Percentiles rank a stretch among this genome's conserved stretches.
Evolutionary conservation across 1,140 invertebrate genomes (phyloP).

Genomic region (Orius laevigatus): DNA sequence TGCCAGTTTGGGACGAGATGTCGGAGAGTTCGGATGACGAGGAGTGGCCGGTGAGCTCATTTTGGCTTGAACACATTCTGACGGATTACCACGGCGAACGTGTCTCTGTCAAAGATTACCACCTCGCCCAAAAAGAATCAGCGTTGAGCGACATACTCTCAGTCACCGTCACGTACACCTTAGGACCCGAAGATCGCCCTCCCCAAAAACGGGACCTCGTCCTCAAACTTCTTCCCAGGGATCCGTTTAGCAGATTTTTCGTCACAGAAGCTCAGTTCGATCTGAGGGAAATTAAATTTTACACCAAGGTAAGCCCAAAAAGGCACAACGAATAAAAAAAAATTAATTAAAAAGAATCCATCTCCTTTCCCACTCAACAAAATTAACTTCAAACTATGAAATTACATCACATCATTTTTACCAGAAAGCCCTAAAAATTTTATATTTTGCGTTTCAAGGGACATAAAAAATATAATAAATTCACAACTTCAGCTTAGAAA

Average conservation of each 20-base stretch:
- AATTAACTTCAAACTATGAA: no score
- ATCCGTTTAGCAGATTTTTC: conserved; percentile 56
- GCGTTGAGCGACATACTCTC: conserved; percentile 44
- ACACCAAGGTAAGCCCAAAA: conserved; percentile 44
- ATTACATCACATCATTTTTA: no score
- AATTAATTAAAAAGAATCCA: neutral
- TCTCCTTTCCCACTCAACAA: no score
- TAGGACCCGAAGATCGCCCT: conserved; percentile 23
- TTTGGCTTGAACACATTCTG: conserved; percentile 42
- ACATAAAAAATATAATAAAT: no score
- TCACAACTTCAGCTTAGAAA: no score
- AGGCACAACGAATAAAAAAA: neutral
- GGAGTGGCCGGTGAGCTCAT: conserved; percentile 35
- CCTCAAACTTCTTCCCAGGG: conserved; percentile 55
- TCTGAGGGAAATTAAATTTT: conserved; percentile 65
- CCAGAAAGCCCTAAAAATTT: no score
- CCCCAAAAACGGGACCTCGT: conserved; percentile 26
- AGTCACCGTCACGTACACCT: conserved; percentile 34
- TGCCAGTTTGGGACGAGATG: conserved; percentile 23
- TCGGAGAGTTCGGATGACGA: conserved; percentile 20
- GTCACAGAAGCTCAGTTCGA: conserved; percentile 67
- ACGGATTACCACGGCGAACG: conserved; percentile 31
- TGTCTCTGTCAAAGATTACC: conserved; percentile 25
- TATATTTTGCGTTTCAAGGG: no score
- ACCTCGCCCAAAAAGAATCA: conserved; percentile 31